Evolutionary conservation across 2,797 vertebrate genomes (phyloP).

Genomic region (Sebastiscus albofasciatus): DNA sequence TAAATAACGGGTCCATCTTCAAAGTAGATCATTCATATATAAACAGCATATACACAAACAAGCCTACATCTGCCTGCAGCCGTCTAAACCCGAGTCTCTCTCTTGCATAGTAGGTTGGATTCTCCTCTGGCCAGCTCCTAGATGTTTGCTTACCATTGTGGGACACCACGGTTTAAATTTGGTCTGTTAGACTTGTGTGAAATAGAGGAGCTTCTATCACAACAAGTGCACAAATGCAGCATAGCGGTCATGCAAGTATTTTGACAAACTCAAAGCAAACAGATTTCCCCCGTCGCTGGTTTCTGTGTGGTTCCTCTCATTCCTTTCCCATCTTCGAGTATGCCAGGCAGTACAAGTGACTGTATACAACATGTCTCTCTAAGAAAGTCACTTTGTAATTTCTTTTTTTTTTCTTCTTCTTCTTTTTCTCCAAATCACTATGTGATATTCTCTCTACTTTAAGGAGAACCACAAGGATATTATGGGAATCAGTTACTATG

Average conservation of each 20-base stretch:
- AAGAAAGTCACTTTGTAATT: neutral
- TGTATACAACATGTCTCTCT: neutral
- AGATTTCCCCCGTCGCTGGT: slow-evolving; percentile 52
- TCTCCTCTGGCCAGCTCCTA: slow-evolving; percentile 45
- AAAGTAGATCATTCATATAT: neutral
- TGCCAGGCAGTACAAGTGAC: neutral
- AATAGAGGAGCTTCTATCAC: slow-evolving; percentile 64
- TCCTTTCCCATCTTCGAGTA: slow-evolving; percentile 7
- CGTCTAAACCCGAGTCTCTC: neutral
- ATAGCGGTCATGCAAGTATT: slow-evolving; percentile 46
- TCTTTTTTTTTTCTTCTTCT: neutral
- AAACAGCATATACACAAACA: slow-evolving; percentile 13
- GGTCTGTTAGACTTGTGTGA: slow-evolving; percentile 56
- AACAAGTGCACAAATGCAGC: slow-evolving; percentile 53
- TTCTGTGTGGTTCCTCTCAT: slow-evolving; percentile 42
- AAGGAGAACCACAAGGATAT: slow-evolving; percentile 1
- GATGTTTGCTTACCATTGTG: slow-evolving; percentile 72
- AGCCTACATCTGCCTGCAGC: slow-evolving; percentile 1
- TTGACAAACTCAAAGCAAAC: slow-evolving; percentile 64
- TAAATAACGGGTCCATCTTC: neutral
- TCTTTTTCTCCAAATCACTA: neutral
- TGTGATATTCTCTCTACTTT: neutral
- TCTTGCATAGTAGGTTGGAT: slow-evolving; percentile 49
- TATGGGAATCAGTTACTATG: neutral
- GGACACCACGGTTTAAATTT: slow-evolving; percentile 70